Percentiles rank a stretch among this genome's conserved stretches.
Conservation (phyloP, 2,888 invertebrate species). For the Drepanosiphum platanoidis region DNA sequence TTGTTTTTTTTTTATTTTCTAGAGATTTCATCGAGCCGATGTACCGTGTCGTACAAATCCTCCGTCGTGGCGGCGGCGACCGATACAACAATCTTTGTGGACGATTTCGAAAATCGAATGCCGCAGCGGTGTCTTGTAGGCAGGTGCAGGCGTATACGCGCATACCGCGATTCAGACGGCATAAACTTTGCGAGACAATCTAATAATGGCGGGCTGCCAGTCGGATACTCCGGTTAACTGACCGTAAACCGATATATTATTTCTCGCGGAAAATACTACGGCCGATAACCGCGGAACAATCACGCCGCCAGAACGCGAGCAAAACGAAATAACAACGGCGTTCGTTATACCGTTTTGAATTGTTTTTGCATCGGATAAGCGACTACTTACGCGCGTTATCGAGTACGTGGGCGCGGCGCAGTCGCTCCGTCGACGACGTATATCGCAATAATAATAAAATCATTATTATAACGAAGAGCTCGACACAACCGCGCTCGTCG, state of each 20-base stretch:
- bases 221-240: conserved; percentile 41
- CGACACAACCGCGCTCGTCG: no score
- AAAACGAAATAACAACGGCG: neutral
- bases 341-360: neutral
- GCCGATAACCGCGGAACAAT: conserved; percentile 26
- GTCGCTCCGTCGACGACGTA: no score
- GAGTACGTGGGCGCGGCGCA: no score
- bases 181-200: conserved; percentile 13
- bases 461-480: no score
- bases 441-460: no score
- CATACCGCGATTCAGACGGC: neutral
- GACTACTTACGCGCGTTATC: neutral
- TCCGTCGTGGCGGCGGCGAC: no score
- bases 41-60: no score
- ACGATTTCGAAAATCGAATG: neutral
- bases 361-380: conserved; percentile 21
- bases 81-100: no score
- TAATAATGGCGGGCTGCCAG: conserved; percentile 21
- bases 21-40: no score
- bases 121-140: no score
- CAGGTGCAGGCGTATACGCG: no score
- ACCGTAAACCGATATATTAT: conserved; percentile 46
- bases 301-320: neutral
- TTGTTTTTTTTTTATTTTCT: no score
- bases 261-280: conserved; percentile 3